Evolutionary conservation across 2,888 invertebrate species (phyloP), one percentile per base, ranked within the genome.

Genomic region (Podotricha telesiphe): DNA sequence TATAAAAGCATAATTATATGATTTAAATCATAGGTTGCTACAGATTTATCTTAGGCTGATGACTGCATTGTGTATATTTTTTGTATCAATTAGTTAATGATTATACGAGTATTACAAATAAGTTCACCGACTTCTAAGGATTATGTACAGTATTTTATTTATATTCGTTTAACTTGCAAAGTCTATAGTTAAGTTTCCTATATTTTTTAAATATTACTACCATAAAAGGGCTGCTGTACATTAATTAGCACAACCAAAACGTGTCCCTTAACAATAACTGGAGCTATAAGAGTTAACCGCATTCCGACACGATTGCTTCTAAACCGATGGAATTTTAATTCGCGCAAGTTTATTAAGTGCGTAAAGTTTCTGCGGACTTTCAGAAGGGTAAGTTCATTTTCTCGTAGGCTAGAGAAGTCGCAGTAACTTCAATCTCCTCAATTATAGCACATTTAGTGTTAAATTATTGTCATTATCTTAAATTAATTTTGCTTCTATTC

Each of bases 301-400:
- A 85, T 86, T 87, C 88, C 85, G 75, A 87, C 89, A 88, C 84
- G 89, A 88, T 88, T 89, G 88, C 88, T 88, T 84, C 88, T 86
- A 87, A 89, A 86, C 91, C 87, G 84, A 84, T 83, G 89, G 90
- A 90, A 91, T 91, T 92, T 92, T 91, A 92, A 92, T 91, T 90
- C 87, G 85, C 82, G 86, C 82, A 81, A 76, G 89, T 92, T 91
- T 89, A 91, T 92, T 91, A 92, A 91, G 91, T 90, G 91, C 89
- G 91, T 91, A 89, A 91, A 91, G 88, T 92, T 92, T 89, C 82
- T 86, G 86, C 84, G 82, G 81, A 80, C 83, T 79, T 80, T 80
- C 82, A 81, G 83, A 82, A 83, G 84, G 84, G 84, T 84, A 85
- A 88, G 87, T 87, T 85, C 89, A 89, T 89, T 89, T 85, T 79